Evolutionary conservation across 2,113 vertebrate species (phyloP).

Genomic region (Calonectris borealis): DNA sequence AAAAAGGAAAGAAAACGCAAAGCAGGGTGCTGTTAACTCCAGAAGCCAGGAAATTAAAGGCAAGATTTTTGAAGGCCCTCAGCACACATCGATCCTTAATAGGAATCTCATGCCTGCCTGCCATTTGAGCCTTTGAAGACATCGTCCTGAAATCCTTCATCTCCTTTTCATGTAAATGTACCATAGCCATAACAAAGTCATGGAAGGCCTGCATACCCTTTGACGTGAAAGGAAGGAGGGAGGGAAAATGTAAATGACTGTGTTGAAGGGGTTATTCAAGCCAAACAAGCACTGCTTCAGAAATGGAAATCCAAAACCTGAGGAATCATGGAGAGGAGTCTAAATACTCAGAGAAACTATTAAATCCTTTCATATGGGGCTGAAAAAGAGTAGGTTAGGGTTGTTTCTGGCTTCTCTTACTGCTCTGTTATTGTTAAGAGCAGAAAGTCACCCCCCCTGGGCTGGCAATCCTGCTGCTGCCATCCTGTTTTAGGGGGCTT

Average conservation of each 20-base stretch:
- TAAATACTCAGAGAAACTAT: background rate
- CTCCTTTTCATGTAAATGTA: background rate
- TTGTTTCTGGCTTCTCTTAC: background rate
- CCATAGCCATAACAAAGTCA: background rate
- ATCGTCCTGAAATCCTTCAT: background rate
- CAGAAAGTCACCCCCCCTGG: background rate
- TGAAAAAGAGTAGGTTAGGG: background rate
- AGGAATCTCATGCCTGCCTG: background rate
- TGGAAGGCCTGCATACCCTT: background rate
- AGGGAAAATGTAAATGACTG: background rate
- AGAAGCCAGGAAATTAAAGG: background rate
- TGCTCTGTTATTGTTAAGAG: background rate
- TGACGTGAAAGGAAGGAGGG: background rate
- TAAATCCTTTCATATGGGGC: background rate
- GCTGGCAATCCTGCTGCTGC: background rate
- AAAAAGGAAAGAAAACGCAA: background rate
- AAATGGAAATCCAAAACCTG: background rate
- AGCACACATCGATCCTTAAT: background rate
- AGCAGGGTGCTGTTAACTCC: background rate
- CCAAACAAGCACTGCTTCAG: background rate
- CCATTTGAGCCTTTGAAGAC: background rate
- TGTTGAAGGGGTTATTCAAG: background rate
- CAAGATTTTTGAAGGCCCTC: background rate
- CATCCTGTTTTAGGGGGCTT: background rate
- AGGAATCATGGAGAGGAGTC: background rate